These are phyloP conservation scores for Notodonta ziczac DNA, from an alignment of 2,888 invertebrate species.

Conservation along the genomic window DNA sequence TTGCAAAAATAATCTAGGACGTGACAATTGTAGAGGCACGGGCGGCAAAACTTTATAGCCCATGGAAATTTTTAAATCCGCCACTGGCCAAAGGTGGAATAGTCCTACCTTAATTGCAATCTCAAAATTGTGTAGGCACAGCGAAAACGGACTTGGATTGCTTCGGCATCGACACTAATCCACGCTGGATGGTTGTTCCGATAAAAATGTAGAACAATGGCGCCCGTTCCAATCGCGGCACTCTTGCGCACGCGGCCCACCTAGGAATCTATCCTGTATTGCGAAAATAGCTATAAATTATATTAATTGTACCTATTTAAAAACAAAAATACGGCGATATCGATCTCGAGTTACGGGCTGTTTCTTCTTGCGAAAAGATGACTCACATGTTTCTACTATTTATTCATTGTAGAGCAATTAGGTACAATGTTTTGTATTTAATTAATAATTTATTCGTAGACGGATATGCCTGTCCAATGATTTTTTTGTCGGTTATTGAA, in stretches of 20 bases:
- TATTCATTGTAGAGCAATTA: slow-evolving; percentile 24
- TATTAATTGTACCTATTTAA: slow-evolving; percentile 48
- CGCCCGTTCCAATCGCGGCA: slow-evolving; percentile 52
- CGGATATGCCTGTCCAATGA: slow-evolving; percentile 1
- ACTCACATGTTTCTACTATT: slow-evolving; percentile 13
- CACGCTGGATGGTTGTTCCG: slow-evolving; percentile 58
- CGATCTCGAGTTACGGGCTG: slow-evolving; percentile 32
- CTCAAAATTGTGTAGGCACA: slow-evolving; percentile 27
- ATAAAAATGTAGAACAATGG: slow-evolving; percentile 66
- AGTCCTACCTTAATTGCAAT: too few relatives aligned
- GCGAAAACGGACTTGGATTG: slow-evolving; percentile 46
- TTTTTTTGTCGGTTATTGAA: not conserved
- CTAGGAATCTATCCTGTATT: slow-evolving; percentile 52
- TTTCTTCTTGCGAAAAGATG: slow-evolving; percentile 32
- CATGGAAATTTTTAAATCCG: too few relatives aligned
- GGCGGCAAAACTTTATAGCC: too few relatives aligned
- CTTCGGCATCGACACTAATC: slow-evolving; percentile 66
- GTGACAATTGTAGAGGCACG: too few relatives aligned
- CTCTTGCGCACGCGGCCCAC: slow-evolving; percentile 48
- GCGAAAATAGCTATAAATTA: slow-evolving; percentile 48
- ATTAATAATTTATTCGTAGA: not conserved
- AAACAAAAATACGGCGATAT: slow-evolving; percentile 37
- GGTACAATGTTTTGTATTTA: slow-evolving; percentile 7
- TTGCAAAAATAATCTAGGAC: too few relatives aligned
- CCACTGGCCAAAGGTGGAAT: too few relatives aligned